Conservation (phyloP, 1,140 invertebrate genomes). For the Micrasema longulum region DNA sequence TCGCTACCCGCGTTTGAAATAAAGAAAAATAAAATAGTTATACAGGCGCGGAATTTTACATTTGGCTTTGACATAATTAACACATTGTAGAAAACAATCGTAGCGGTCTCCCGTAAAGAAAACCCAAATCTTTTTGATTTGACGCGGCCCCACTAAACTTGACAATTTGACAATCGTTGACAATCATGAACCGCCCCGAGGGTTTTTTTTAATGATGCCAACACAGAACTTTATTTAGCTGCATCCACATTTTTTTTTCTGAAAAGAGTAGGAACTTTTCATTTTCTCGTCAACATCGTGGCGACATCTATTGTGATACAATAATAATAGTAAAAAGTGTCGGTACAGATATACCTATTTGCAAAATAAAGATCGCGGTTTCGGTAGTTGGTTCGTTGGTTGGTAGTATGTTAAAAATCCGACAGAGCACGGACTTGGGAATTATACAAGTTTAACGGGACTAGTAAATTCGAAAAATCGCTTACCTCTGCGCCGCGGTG, state of each 20-base stretch:
- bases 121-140: constrained; percentile 32
- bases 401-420: no score
- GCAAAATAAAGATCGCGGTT: no score
- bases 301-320: constrained; percentile 6
- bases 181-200: constrained; percentile 36
- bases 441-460: no score
- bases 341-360: no score
- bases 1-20: constrained; percentile 47
- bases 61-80: constrained; percentile 47
- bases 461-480: no score
- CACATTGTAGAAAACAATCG: constrained; percentile 43
- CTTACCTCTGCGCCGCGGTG: no score
- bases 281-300: neutral
- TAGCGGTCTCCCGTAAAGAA: constrained; percentile 9
- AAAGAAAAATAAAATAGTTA: constrained; percentile 28
- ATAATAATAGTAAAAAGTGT: no score
- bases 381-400: no score
- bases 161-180: neutral
- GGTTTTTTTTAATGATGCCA: constrained; percentile 35
- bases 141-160: constrained; percentile 35
- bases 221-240: constrained; percentile 11
- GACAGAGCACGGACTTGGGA: no score
- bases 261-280: neutral
- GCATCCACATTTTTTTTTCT: constrained; percentile 2
- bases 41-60: constrained; percentile 23